These are phyloP conservation scores for Limnothrissa miodon DNA, from an alignment of 2,113 vertebrate species.

Conservation along the genomic window DNA sequence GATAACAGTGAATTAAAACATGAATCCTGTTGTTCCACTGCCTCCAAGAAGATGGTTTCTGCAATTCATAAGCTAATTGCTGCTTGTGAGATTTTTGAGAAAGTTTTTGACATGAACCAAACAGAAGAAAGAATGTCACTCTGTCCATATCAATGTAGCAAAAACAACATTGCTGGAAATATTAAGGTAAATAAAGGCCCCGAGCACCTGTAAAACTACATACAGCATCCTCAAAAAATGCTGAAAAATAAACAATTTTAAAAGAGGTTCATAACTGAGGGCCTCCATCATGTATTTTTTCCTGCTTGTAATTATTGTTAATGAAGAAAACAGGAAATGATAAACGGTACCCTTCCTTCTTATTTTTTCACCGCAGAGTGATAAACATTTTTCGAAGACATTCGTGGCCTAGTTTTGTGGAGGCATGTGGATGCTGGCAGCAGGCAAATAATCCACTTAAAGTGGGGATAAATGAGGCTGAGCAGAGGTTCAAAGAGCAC, in stretches of 20 bases:
- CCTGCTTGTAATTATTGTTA: too few relatives aligned
- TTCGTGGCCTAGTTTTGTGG: neutral
- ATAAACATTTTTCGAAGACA: neutral
- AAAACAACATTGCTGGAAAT: too few relatives aligned
- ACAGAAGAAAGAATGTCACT: neutral
- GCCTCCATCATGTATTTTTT: too few relatives aligned
- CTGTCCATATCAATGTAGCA: neutral
- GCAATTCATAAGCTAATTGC: neutral
- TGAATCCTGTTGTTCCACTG: neutral
- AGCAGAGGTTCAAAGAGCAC: neutral
- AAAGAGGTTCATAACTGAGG: too few relatives aligned
- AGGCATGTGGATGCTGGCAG: constrained; percentile 1
- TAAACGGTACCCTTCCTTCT: neutral
- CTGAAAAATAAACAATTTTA: neutral
- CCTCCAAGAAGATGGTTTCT: neutral
- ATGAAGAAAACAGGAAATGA: neutral
- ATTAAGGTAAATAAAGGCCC: too few relatives aligned
- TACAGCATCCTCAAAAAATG: too few relatives aligned
- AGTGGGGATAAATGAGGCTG: neutral
- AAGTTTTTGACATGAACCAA: neutral
- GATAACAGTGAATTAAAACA: neutral
- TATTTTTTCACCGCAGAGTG: neutral
- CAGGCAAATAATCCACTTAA: constrained; percentile 9
- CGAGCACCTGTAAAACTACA: too few relatives aligned
- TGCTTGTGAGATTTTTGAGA: neutral